phyloP scores from a whole-genome alignment of 2,797 vertebrate species.

The Gambelia wislizenii region DNA sequence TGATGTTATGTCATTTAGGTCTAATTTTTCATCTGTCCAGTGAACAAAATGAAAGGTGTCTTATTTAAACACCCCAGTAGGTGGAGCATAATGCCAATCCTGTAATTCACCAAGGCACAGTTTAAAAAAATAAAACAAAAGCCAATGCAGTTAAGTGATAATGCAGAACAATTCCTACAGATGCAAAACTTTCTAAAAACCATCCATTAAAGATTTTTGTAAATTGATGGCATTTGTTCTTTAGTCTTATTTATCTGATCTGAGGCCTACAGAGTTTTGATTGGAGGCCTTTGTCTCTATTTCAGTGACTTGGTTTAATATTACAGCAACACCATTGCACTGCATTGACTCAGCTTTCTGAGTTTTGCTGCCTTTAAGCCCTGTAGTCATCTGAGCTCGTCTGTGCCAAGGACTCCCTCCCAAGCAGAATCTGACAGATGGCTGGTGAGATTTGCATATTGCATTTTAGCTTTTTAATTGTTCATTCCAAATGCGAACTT shows the following conservation, averaged over 20 bases:
- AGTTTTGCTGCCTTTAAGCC: slow-evolving; percentile 11
- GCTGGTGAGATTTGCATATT: slow-evolving; percentile 40
- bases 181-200: neutral
- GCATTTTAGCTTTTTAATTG: slow-evolving; percentile 46
- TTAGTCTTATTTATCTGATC: neutral
- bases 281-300: neutral
- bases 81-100: slow-evolving; percentile 49
- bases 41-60: neutral
- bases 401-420: slow-evolving; percentile 13
- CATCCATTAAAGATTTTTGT: neutral
- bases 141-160: neutral
- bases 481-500: slow-evolving; percentile 40
- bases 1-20: neutral
- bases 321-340: neutral
- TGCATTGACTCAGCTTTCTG: slow-evolving; percentile 6
- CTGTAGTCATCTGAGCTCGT: neutral
- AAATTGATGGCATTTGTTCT: neutral
- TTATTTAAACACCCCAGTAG: slow-evolving; percentile 59
- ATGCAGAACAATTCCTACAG: neutral
- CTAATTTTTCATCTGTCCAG: neutral
- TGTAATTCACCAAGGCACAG: neutral
- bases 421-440: slow-evolving; percentile 34
- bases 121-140: neutral
- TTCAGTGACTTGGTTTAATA: neutral
- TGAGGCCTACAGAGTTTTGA: neutral